A percentile compares a stretch with the other conserved stretches of the same genome.
These are phyloP conservation scores for Lasioglossum albipes DNA, from an alignment of 1,140 invertebrate genomes.

Conservation along the genomic window DNA sequence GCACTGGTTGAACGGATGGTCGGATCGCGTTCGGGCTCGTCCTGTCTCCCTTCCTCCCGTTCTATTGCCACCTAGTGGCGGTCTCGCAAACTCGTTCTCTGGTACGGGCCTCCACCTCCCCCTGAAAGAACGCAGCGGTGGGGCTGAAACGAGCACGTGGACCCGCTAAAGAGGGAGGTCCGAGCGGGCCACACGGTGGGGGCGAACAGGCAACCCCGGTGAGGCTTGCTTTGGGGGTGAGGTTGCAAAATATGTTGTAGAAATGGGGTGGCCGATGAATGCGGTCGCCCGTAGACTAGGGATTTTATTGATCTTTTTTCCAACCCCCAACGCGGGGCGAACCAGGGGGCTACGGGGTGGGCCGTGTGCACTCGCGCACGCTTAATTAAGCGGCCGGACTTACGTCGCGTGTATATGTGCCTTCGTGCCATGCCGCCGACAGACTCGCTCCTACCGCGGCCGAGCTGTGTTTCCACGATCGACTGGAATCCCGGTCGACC, in stretches of 20 bases:
- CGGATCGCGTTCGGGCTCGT: slow-evolving; percentile 7
- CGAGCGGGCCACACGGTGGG: slow-evolving; percentile 29
- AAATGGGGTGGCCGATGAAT: slow-evolving; percentile 75
- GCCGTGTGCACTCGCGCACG: slow-evolving; percentile 48
- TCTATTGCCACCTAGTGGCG: slow-evolving; percentile 64
- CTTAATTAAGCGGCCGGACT: slow-evolving; percentile 64
- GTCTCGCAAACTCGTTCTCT: slow-evolving; percentile 52
- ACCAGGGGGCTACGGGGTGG: neutral
- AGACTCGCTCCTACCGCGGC: neutral
- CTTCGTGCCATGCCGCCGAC: no score
- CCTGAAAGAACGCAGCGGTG: slow-evolving; percentile 2
- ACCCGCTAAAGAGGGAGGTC: slow-evolving; percentile 34
- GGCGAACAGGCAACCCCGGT: slow-evolving; percentile 25
- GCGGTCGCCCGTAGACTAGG: slow-evolving; percentile 74
- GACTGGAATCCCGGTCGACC: slow-evolving; percentile 18
- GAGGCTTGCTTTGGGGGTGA: slow-evolving; percentile 47
- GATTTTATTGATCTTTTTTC: slow-evolving; percentile 78
- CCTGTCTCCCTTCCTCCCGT: slow-evolving; percentile 51
- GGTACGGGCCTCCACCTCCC: slow-evolving; percentile 47
- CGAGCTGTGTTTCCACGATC: slow-evolving; percentile 18
- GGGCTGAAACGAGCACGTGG: slow-evolving; percentile 58
- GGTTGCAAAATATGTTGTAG: slow-evolving; percentile 78
- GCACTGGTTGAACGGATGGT: neutral
- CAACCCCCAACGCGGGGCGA: slow-evolving; percentile 64
- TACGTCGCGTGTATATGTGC: slow-evolving; percentile 29